phyloP scores from a whole-genome alignment of 37 sponge, comb jelly and placozoan genomes.

The Chondrosia reniformis region DNA sequence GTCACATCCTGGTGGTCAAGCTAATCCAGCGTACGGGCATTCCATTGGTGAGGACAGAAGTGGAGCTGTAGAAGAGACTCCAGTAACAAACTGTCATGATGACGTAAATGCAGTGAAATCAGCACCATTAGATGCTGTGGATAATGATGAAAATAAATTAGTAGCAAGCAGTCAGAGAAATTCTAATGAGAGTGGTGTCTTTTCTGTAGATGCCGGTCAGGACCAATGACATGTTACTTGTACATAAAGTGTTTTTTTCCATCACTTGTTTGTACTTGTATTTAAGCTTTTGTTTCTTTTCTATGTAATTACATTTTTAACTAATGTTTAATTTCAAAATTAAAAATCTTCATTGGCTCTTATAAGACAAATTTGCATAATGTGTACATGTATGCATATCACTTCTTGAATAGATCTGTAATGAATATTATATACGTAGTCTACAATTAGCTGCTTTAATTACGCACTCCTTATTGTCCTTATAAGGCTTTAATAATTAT shows the following conservation, averaged over 20 bases:
- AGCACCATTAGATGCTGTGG: too few species aligned
- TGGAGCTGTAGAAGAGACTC: neutral
- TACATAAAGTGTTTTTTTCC: neutral
- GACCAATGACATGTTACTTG: neutral
- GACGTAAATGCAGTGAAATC: neutral
- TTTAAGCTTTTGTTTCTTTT: neutral
- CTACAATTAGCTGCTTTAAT: too few species aligned
- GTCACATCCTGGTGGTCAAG: neutral
- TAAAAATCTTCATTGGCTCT: too few species aligned
- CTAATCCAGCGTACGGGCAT: neutral
- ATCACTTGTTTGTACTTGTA: neutral
- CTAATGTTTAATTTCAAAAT: neutral
- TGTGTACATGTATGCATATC: too few species aligned
- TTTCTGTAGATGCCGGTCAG: neutral
- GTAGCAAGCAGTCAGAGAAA: too few species aligned
- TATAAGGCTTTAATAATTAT: too few species aligned
- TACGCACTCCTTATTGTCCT: too few species aligned
- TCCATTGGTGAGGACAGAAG: neutral
- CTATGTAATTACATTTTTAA: neutral
- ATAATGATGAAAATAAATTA: too few species aligned
- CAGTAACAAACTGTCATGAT: neutral
- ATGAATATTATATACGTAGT: too few species aligned
- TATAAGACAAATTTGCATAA: too few species aligned
- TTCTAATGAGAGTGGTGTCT: constrained; percentile 18
- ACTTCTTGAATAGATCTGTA: too few species aligned